Evolutionary conservation across 2,113 vertebrate genomes (phyloP).

Genomic region (Eubucco bourcierii): DNA sequence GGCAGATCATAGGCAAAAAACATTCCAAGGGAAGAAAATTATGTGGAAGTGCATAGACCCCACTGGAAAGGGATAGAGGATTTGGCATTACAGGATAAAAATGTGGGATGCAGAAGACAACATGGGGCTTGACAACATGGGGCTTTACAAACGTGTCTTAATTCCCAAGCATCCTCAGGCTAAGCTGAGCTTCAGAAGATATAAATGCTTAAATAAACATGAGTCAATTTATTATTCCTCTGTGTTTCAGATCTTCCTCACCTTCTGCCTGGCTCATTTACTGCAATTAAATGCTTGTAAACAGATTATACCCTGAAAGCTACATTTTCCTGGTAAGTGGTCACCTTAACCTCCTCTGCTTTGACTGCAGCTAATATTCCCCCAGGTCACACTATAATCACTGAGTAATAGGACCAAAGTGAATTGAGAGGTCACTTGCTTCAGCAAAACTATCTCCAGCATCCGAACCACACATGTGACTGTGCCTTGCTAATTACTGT

Average conservation of each 20-base stretch:
- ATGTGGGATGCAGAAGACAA: not conserved
- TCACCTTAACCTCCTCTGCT: constrained; percentile 32
- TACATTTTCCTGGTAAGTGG: constrained; percentile 35
- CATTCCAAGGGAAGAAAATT: not conserved
- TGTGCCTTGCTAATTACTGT: not conserved
- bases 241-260: constrained; percentile 57
- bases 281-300: constrained; percentile 63
- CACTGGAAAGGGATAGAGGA: not conserved
- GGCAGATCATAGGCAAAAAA: not conserved
- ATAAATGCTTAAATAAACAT: constrained; percentile 56
- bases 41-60: not conserved
- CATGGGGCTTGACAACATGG: not conserved
- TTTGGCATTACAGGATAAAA: not conserved
- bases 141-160: not conserved
- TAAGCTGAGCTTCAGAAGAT: constrained; percentile 33
- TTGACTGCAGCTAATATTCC: not conserved
- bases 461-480: not conserved
- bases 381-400: constrained; percentile 2
- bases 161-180: not conserved
- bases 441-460: not conserved
- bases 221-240: constrained; percentile 60
- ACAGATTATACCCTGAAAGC: constrained; percentile 56
- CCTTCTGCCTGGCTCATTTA: constrained; percentile 64
- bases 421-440: not conserved
- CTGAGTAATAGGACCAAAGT: not conserved